phyloP scores from a whole-genome alignment of 2,888 invertebrate genomes.

The Ichneumoninae sp. region DNA sequence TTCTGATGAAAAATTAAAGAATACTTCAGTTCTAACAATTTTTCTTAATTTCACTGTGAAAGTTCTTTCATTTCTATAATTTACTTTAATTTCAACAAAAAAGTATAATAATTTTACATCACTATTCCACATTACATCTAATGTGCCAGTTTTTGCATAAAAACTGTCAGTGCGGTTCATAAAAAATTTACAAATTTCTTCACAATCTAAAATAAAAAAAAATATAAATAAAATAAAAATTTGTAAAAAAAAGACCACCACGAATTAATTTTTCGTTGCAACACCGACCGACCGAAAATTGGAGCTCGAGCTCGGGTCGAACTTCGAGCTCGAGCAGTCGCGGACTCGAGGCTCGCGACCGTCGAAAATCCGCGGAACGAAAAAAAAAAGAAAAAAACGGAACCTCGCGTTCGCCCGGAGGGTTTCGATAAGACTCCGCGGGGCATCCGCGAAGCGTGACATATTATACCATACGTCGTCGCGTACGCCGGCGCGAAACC shows the following conservation, averaged over 20 bases:
- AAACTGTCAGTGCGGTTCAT: too few species aligned
- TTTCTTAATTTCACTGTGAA: too few species aligned
- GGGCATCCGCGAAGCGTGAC: conserved; percentile 70
- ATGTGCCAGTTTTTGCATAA: too few species aligned
- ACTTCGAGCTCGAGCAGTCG: background rate
- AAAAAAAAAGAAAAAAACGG: conserved; percentile 16
- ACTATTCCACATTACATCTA: too few species aligned
- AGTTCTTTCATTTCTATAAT: too few species aligned
- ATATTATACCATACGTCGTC: conserved; percentile 62
- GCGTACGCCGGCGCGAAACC: background rate
- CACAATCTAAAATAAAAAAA: background rate
- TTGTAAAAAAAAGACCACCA: background rate
- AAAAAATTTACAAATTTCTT: too few species aligned
- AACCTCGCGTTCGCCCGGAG: conserved; percentile 47
- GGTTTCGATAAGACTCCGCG: conserved; percentile 57
- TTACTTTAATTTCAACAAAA: too few species aligned
- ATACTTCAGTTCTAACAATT: too few species aligned
- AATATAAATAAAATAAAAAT: background rate
- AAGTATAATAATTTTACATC: too few species aligned
- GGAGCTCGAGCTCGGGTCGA: too few species aligned
- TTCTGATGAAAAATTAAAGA: too few species aligned
- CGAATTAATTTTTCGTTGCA: background rate
- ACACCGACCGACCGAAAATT: background rate
- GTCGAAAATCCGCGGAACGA: background rate
- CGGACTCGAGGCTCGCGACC: background rate